Evolutionary conservation across 2,888 invertebrate species (phyloP).

Genomic region (Ochropleura plecta): DNA sequence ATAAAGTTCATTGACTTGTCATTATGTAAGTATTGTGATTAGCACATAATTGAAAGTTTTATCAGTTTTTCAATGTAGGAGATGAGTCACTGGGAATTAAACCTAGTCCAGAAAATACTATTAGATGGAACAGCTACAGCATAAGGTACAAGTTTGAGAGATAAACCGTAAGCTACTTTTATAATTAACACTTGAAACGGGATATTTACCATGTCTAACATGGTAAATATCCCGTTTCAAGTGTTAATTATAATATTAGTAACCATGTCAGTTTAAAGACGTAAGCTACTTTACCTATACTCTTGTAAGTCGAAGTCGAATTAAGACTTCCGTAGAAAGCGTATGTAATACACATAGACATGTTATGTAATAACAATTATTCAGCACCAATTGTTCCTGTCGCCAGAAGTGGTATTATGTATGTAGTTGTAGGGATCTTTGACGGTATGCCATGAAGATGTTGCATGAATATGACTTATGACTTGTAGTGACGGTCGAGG

Average conservation of each 20-base stretch:
- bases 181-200: no score
- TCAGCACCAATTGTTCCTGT: not conserved
- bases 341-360: no score
- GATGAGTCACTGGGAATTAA: not conserved
- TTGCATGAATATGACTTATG: no score
- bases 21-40: not conserved
- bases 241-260: no score
- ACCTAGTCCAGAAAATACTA: not conserved
- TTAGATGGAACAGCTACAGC: not conserved
- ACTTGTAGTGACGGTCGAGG: no score
- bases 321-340: not conserved
- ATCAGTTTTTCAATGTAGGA: not conserved
- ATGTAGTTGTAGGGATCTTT: not conserved
- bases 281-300: not conserved
- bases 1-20: conserved; percentile 5
- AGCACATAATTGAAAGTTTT: not conserved
- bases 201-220: no score
- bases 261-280: no score
- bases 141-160: no score
- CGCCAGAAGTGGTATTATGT: conserved; percentile 6
- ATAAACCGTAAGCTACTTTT: not conserved
- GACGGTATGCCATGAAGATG: not conserved
- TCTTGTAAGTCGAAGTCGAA: not conserved
- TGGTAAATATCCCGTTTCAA: no score
- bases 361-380: not conserved